Evolutionary conservation across 2,797 vertebrate genomes (phyloP).

Genomic region (Scolopax bukidnonensis): DNA sequence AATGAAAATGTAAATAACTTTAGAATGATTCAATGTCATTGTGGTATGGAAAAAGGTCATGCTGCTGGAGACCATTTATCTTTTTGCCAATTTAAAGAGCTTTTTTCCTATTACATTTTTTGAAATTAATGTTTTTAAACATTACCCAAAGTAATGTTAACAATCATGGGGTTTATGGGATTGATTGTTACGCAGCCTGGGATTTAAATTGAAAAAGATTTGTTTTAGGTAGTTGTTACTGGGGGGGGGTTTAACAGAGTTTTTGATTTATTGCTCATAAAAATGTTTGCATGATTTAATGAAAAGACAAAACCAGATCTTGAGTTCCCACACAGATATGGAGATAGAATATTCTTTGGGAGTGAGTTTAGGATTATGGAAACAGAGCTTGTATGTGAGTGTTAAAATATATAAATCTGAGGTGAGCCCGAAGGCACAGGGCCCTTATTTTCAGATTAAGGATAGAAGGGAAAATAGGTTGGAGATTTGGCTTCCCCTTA

Average conservation of each 20-base stretch:
- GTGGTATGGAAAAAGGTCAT: slow-evolving; percentile 72
- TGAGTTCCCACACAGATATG: neutral
- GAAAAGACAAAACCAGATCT: neutral
- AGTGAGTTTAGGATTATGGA: neutral
- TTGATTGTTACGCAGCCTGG: slow-evolving; percentile 60
- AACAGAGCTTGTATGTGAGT: fast-evolving
- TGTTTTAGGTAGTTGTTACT: slow-evolving; percentile 1
- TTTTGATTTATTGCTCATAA: slow-evolving; percentile 21
- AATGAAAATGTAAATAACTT: slow-evolving; percentile 81
- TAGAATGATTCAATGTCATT: slow-evolving; percentile 79
- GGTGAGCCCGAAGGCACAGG: neutral
- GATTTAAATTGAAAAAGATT: slow-evolving; percentile 46
- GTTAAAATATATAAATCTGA: neutral
- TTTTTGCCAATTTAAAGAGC: slow-evolving; percentile 75
- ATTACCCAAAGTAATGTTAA: slow-evolving; percentile 76
- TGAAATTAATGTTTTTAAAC: slow-evolving; percentile 80
- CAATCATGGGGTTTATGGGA: slow-evolving; percentile 73
- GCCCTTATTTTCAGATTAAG: neutral
- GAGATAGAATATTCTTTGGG: neutral
- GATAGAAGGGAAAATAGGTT: neutral
- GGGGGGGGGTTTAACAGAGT: neutral
- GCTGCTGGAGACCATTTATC: slow-evolving; percentile 73
- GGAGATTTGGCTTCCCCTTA: neutral
- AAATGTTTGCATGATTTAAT: neutral
- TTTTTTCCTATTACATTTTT: slow-evolving; percentile 79